phyloP scores from a whole-genome alignment of 2,113 vertebrate genomes.

The Gallinago jamesoni region DNA sequence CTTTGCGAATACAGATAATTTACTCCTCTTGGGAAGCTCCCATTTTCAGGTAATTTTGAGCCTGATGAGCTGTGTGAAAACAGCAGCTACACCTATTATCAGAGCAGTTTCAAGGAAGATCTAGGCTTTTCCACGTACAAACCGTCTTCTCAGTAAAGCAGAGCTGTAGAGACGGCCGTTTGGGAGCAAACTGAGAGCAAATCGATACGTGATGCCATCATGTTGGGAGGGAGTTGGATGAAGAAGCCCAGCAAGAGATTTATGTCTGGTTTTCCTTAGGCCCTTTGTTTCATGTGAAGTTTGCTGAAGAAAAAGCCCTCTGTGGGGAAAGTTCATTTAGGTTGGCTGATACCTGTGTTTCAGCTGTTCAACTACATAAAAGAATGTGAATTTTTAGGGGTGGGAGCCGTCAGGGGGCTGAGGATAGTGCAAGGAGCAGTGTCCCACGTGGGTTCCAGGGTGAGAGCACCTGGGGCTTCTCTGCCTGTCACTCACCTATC shows the following conservation, averaged over 20 bases:
- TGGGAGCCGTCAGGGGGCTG: not conserved
- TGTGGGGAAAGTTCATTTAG: not conserved
- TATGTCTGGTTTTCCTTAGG: not conserved
- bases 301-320: not conserved
- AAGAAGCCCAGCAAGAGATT: not conserved
- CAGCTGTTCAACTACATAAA: not conserved
- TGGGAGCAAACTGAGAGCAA: not conserved
- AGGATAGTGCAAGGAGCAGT: not conserved
- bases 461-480: not conserved
- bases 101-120: not conserved
- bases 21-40: conserved; percentile 27
- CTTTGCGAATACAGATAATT: not conserved
- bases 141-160: not conserved
- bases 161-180: not conserved
- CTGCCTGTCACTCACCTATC: not conserved
- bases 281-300: not conserved
- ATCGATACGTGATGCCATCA: not conserved
- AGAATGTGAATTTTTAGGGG: not conserved
- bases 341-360: not conserved
- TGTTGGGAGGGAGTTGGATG: not conserved
- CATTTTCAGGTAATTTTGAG: not conserved
- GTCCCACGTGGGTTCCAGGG: fast-evolving
- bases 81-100: not conserved
- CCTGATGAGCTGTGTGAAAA: not conserved
- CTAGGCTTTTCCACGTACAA: not conserved